A percentile compares a stretch with the other conserved stretches of the same genome.
Conservation (phyloP, 2,113 vertebrate species). For the Merops nubicus region DNA sequence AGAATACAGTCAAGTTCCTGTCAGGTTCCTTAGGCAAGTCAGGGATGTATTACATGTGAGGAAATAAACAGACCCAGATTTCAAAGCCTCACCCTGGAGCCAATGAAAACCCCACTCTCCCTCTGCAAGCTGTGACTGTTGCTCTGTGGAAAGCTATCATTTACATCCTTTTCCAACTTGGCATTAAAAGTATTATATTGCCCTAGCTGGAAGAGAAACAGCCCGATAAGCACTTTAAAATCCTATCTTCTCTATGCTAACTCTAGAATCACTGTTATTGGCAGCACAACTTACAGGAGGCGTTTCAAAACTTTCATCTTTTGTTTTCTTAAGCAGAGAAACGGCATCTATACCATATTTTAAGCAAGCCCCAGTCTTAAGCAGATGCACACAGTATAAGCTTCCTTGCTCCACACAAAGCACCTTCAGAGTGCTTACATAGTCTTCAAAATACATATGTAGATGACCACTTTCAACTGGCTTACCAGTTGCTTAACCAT, state of each 20-base stretch:
- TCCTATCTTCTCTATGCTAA: not conserved
- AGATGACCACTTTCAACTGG: not conserved
- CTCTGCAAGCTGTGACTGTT: not conserved
- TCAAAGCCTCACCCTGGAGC: not conserved
- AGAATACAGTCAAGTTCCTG: not conserved
- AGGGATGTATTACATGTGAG: not conserved
- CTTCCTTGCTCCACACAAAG: not conserved
- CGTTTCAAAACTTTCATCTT: not conserved
- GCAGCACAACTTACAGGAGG: not conserved
- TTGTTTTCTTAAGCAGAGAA: not conserved
- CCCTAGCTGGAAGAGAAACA: not conserved
- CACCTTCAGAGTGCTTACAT: not conserved
- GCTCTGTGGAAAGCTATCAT: not conserved
- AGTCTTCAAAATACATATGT: rapidly evolving
- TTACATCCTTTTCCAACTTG: not conserved
- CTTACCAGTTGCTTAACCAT: not conserved
- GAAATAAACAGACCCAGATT: conserved; percentile 25
- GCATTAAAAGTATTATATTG: not conserved
- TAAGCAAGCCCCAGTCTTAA: not conserved
- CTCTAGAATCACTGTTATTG: not conserved
- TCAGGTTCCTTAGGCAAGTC: not conserved
- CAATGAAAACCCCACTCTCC: not conserved
- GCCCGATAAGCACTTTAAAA: not conserved
- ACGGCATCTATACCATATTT: not conserved
- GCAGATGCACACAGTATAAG: not conserved